Percentiles rank a stretch among this genome's conserved stretches.
These are phyloP conservation scores for Colaptes auratus DNA, from an alignment of 2,113 vertebrate species.

Conservation along the genomic window DNA sequence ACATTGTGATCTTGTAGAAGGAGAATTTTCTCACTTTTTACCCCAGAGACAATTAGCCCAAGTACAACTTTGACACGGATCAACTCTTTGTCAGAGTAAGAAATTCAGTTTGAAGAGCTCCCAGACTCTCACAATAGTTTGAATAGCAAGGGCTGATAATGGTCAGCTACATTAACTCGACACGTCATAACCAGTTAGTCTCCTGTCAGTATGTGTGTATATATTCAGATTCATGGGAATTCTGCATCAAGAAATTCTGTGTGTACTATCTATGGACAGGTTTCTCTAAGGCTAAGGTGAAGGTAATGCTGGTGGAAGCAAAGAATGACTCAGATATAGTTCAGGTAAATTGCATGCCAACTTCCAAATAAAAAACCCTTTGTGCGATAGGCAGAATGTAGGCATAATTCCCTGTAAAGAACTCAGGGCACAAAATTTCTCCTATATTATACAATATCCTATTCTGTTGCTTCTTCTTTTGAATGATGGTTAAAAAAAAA, in stretches of 20 bases:
- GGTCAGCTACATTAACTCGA: background rate
- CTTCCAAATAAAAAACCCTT: background rate
- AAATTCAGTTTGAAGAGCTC: background rate
- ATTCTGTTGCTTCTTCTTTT: background rate
- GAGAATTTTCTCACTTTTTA: background rate
- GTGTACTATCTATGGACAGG: background rate
- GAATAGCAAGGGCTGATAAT: background rate
- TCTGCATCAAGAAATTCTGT: background rate
- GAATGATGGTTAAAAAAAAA: background rate
- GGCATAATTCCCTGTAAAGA: background rate
- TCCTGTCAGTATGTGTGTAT: background rate
- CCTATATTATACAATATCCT: accelerated
- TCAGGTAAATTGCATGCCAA: background rate
- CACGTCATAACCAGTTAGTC: background rate
- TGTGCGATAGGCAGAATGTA: background rate
- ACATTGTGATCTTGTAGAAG: background rate
- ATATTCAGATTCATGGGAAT: background rate
- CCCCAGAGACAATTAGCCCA: background rate
- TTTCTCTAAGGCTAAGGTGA: background rate
- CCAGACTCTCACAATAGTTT: background rate
- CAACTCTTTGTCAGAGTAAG: background rate
- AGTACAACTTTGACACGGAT: background rate
- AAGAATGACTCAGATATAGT: background rate
- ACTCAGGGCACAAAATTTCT: background rate
- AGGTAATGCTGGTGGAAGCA: background rate